Conservation (phyloP, 2,888 invertebrate genomes). For the Linnaemya tessellans region DNA sequence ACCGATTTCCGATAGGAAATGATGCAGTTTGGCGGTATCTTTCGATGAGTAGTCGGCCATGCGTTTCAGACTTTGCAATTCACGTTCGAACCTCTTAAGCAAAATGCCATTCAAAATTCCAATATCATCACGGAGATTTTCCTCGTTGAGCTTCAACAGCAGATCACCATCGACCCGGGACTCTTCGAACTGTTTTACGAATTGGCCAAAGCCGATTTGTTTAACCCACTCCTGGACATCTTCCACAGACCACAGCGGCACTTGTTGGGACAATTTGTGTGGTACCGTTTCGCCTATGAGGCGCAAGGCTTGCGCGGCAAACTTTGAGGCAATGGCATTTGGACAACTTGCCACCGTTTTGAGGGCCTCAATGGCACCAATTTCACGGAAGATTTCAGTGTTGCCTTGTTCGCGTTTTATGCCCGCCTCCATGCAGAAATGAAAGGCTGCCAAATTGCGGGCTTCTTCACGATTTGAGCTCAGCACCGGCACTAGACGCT, state of each 20-base stretch:
- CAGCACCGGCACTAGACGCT: slow-evolving; percentile 95
- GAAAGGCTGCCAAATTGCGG: slow-evolving; percentile 97
- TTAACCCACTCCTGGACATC: slow-evolving; percentile 99
- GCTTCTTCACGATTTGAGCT: slow-evolving; percentile 98
- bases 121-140: slow-evolving; percentile 96
- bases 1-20: slow-evolving; percentile 92
- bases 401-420: slow-evolving; percentile 97
- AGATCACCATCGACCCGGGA: slow-evolving; percentile 99
- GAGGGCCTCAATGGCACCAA: slow-evolving; percentile 96
- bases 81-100: slow-evolving; percentile 95
- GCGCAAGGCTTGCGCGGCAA: slow-evolving; percentile 95
- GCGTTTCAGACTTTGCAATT: slow-evolving; percentile 95
- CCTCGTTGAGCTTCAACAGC: slow-evolving; percentile 94
- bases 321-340: slow-evolving; percentile 98
- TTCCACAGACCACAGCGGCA: slow-evolving; percentile 98
- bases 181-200: slow-evolving; percentile 91
- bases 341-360: slow-evolving; percentile 99
- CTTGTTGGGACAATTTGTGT: slow-evolving; percentile 98
- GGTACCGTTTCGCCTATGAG: slow-evolving; percentile 98
- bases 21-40: slow-evolving; percentile 95
- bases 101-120: slow-evolving; percentile 96
- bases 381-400: slow-evolving; percentile 95
- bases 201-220: slow-evolving; percentile 96
- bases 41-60: slow-evolving; percentile 98
- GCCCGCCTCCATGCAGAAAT: slow-evolving; percentile 99